These are phyloP conservation scores for Fabriciana adippe DNA, from an alignment of 2,888 invertebrate genomes.

Conservation along the genomic window DNA sequence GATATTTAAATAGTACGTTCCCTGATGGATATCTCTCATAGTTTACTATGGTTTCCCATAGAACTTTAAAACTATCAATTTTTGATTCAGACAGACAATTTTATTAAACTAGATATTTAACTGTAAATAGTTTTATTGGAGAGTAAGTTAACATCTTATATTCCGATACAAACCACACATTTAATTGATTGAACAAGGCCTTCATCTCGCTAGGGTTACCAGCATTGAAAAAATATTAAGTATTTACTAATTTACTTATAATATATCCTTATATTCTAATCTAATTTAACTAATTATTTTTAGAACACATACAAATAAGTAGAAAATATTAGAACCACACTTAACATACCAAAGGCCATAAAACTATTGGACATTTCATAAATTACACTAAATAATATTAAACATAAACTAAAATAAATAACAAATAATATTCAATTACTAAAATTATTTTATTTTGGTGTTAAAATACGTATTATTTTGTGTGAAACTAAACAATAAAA, in stretches of 20 bases:
- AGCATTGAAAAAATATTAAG: constrained; percentile 27
- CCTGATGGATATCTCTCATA: background rate
- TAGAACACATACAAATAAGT: constrained; percentile 37
- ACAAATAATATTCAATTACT: constrained; percentile 25
- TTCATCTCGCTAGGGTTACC: constrained; percentile 24
- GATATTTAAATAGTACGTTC: constrained; percentile 7
- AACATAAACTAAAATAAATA: constrained; percentile 27
- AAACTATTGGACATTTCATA: constrained; percentile 41
- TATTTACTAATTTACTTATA: constrained; percentile 24
- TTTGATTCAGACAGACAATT: background rate
- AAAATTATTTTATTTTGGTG: constrained; percentile 44
- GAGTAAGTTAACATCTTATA: constrained; percentile 27
- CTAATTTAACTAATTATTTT: constrained; percentile 3
- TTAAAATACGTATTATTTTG: constrained; percentile 35
- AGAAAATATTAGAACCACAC: constrained; percentile 25
- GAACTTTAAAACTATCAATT: background rate
- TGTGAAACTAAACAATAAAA: constrained; percentile 5
- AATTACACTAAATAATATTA: constrained; percentile 29
- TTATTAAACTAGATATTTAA: background rate
- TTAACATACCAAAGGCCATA: constrained; percentile 34
- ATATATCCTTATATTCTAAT: constrained; percentile 24
- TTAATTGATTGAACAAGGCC: constrained; percentile 24
- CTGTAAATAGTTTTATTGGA: constrained; percentile 18
- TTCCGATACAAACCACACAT: constrained; percentile 10
- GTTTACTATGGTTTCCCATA: too few relatives aligned